These are phyloP conservation scores for Holocentrus rufus DNA, from an alignment of 2,797 vertebrate species.

Conservation along the genomic window DNA sequence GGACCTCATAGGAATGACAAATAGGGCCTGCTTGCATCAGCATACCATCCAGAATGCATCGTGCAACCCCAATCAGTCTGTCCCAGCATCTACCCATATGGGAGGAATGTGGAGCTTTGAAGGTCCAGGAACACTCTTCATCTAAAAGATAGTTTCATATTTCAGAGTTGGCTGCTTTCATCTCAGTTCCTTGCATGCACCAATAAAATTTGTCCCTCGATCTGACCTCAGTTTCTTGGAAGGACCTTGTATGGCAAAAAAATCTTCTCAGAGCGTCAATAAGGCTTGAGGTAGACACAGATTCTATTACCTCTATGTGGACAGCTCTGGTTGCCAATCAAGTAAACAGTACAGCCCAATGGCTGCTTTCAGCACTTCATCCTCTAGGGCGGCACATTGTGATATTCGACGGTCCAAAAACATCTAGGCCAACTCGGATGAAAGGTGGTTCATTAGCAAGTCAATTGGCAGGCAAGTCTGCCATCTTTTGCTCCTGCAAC, in stretches of 20 bases:
- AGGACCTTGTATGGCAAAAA: constrained; percentile 20
- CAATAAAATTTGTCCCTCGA: constrained; percentile 22
- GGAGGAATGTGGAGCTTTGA: too few relatives aligned
- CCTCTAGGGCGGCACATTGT: too few relatives aligned
- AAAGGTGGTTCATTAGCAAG: too few relatives aligned
- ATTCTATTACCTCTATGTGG: constrained; percentile 26
- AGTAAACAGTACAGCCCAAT: constrained; percentile 40
- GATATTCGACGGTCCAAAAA: too few relatives aligned
- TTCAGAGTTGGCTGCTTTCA: neutral
- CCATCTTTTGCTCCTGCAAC: too few relatives aligned
- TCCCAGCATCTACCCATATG: too few relatives aligned
- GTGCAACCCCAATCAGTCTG: neutral
- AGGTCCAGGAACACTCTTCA: constrained; percentile 18
- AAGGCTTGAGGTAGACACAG: constrained; percentile 21
- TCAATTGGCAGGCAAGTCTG: too few relatives aligned
- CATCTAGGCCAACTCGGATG: too few relatives aligned
- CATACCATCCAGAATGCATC: constrained; percentile 1
- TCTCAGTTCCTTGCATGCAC: neutral
- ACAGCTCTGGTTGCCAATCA: constrained; percentile 31
- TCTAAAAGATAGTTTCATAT: constrained; percentile 20
- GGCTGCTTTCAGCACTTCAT: constrained; percentile 28
- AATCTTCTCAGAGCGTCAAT: constrained; percentile 24
- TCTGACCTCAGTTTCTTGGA: constrained; percentile 5
- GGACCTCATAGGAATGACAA: constrained; percentile 5
- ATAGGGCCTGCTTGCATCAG: neutral